Conservation (phyloP, 2,113 vertebrate genomes). For the Machaerirhynchus nigripectus region DNA sequence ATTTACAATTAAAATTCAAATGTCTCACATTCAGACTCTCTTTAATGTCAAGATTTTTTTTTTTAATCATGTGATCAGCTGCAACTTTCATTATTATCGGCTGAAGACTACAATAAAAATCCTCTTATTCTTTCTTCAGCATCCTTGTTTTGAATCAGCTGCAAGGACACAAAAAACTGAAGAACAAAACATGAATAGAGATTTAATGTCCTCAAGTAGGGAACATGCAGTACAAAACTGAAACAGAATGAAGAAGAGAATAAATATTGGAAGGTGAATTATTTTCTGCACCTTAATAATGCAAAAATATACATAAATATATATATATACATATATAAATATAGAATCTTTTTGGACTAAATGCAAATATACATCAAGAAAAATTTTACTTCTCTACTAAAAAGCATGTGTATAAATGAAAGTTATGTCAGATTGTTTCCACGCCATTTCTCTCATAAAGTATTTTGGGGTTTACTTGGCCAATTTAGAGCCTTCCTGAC, state of each 20-base stretch:
- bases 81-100: neutral
- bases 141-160: constrained; percentile 4
- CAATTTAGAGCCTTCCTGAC: neutral
- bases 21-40: neutral
- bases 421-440: neutral
- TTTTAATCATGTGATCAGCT: neutral
- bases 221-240: neutral
- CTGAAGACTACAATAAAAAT: neutral
- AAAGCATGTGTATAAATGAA: neutral
- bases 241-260: neutral
- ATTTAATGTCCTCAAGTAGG: neutral
- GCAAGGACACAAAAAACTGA: neutral
- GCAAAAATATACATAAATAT: neutral
- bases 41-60: neutral
- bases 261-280: neutral
- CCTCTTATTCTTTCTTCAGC: neutral
- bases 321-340: neutral
- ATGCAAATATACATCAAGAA: neutral
- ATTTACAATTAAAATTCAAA: constrained; percentile 40
- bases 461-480: neutral
- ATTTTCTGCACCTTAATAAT: neutral
- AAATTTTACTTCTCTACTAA: neutral
- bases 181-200: constrained; percentile 8
- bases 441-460: neutral
- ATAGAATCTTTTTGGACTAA: neutral